Base-by-base conservation (phyloP, 2,797 vertebrate genomes). In the Urophycis tenuis region DNA sequence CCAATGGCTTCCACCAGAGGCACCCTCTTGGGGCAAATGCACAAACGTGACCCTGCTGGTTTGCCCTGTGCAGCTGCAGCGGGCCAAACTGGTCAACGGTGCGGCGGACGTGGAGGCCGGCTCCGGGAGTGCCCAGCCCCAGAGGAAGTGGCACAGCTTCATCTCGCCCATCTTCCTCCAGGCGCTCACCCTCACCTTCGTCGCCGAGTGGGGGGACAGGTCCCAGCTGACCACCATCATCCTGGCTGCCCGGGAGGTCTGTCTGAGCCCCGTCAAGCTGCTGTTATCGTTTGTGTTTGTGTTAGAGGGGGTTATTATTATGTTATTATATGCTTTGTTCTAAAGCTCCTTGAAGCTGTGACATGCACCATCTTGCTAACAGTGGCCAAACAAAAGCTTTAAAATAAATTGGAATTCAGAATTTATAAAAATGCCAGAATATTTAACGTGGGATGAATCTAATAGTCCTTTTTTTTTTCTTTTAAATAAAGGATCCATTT, bases 131-230 rank as follows among this genome's bases (percentile, higher is more conserved):
- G 15, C 88, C 0, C 71, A 89, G 72, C 95, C 96, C 86, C 96
- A 95, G 91, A 93, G 92, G 76, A 97, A 92, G 79, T 99, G 97
- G 95, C 91, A 95, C 82, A 94, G 92, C 84, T 87, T 96, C 81
- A 97, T 99, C 84, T 99, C 98, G 3, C 97, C 97, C 7, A 94
- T 99, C 86, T 99, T 99, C 90, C 88, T 99, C 85, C 98, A 99
- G 78, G 97, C 97, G 19, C 92, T 99, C 74, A 97, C 97, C 14
- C 93, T 99, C 88, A 99, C 97, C 0, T 99, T 99, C 90, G 91
- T 99, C 35, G 97, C 98, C 17, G 98, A 99, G 88, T 99, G 98
- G 98, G 98, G 98, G 0, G 97, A 99, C 89, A 97, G 98, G 79
- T 99, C 98, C 14, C 98, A 99, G 67, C 92, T 99, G 49, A 97